Percentiles rank a stretch among this genome's conserved stretches.
Evolutionary conservation across 2,888 invertebrate genomes (phyloP).

Genomic region (Clunio marinus): DNA sequence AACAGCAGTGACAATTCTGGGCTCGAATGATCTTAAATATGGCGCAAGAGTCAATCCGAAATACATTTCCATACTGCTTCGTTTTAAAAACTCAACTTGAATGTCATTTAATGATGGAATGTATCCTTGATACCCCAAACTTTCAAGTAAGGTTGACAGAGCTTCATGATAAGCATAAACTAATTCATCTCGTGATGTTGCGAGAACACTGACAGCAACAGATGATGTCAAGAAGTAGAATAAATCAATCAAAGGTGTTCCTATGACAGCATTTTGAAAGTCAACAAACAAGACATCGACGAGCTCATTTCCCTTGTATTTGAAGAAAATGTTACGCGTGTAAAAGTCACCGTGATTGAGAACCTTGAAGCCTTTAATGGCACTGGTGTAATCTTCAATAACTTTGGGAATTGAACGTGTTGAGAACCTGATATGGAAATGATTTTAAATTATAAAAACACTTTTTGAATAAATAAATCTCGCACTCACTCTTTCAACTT

Average conservation of each 20-base stretch:
- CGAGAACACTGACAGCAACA: conserved; percentile 33
- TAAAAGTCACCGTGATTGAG: conserved; percentile 41
- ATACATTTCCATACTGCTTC: conserved; percentile 39
- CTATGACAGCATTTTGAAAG: conserved; percentile 40
- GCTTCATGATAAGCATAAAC: conserved; percentile 40
- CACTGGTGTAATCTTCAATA: conserved; percentile 38
- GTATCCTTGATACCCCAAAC: conserved; percentile 37
- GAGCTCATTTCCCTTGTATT: conserved; percentile 36
- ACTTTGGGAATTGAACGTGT: conserved; percentile 38
- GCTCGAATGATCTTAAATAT: conserved; percentile 37
- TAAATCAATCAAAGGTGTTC: conserved; percentile 40
- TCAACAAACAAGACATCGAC: conserved; percentile 40
- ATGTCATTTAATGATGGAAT: conserved; percentile 39
- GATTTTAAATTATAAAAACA: not conserved
- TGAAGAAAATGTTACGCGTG: conserved; percentile 40
- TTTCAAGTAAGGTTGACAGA: conserved; percentile 35
- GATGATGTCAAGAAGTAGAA: conserved; percentile 40
- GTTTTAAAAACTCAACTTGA: conserved; percentile 40
- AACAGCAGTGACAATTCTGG: conserved; percentile 37
- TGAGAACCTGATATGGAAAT: conserved; percentile 18
- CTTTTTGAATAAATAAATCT: not conserved
- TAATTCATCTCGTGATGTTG: conserved; percentile 38
- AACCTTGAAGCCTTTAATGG: conserved; percentile 39
- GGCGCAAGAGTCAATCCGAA: conserved; percentile 39
- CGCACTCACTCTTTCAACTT: conserved; percentile 37